Conservation (phyloP, 2,113 vertebrate genomes). For the Oriolus oriolus region DNA sequence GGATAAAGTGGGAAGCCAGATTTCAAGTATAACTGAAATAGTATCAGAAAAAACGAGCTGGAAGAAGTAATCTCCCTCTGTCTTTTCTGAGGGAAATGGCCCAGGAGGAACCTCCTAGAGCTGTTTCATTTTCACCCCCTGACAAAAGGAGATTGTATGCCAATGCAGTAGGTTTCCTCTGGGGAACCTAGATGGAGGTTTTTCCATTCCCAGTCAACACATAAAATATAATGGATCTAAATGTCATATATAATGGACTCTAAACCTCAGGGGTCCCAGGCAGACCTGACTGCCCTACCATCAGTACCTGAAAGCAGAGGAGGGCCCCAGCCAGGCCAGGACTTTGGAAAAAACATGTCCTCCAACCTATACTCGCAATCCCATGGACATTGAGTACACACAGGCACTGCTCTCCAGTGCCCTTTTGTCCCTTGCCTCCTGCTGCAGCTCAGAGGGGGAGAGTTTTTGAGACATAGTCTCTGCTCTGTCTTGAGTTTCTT, state of each 20-base stretch:
- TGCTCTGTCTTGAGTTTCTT: not conserved
- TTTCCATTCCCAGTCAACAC: not conserved
- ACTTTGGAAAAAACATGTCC: not conserved
- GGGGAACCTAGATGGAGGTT: not conserved
- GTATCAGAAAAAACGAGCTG: not conserved
- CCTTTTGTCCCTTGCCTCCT: not conserved
- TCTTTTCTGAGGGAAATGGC: not conserved
- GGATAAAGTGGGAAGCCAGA: not conserved
- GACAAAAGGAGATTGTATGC: not conserved
- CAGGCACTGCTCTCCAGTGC: not conserved
- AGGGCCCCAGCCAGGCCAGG: not conserved
- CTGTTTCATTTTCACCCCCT: not conserved
- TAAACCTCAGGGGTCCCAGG: not conserved
- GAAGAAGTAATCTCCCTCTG: not conserved
- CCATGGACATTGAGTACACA: not conserved
- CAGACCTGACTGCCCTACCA: not conserved
- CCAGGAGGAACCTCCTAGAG: not conserved
- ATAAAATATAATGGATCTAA: not conserved
- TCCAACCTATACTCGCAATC: not conserved
- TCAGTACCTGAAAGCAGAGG: not conserved
- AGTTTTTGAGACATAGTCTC: not conserved
- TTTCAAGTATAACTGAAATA: not conserved
- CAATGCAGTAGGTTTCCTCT: not conserved
- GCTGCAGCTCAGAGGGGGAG: not conserved
- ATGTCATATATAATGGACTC: not conserved